Evolutionary conservation across 2,113 vertebrate species (phyloP).

Genomic region (Symphodus melops): DNA sequence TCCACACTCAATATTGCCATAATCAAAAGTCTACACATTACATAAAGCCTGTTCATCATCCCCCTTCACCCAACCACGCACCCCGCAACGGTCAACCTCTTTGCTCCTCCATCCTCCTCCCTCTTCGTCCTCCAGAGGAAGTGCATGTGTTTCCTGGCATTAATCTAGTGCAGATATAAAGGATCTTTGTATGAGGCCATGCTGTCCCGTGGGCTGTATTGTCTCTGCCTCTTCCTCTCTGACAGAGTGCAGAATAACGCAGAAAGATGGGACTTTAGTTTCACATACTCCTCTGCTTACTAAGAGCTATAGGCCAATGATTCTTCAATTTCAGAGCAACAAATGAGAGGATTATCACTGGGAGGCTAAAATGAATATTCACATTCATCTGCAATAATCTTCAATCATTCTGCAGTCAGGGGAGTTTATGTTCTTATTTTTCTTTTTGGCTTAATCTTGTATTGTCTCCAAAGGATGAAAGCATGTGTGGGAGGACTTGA

Average conservation of each 20-base stretch:
- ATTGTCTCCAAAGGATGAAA: constrained; percentile 35
- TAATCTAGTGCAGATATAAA: constrained; percentile 71
- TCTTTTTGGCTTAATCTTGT: constrained; percentile 40
- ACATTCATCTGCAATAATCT: constrained; percentile 70
- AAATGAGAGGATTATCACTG: constrained; percentile 68
- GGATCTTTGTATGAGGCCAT: constrained; percentile 66
- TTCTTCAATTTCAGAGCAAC: constrained; percentile 60
- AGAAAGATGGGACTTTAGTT: constrained; percentile 74
- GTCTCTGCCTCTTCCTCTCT: constrained; percentile 68
- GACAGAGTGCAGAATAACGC: constrained; percentile 70
- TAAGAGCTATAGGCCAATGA: constrained; percentile 58
- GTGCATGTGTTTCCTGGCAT: constrained; percentile 68
- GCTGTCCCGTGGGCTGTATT: constrained; percentile 71
- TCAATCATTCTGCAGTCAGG: constrained; percentile 51
- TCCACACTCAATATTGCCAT: constrained; percentile 85
- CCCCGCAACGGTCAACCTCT: constrained; percentile 41
- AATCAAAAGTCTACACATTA: constrained; percentile 87
- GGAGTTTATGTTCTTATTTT: constrained; percentile 53
- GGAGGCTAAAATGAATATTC: constrained; percentile 69
- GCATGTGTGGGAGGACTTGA: constrained; percentile 33
- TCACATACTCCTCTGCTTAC: constrained; percentile 55
- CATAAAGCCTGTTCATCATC: constrained; percentile 84
- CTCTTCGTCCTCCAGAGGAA: constrained; percentile 60
- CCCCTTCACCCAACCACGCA: constrained; percentile 75
- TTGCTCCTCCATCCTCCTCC: constrained; percentile 40